A percentile compares a stretch with the other conserved stretches of the same genome.
Conservation (phyloP, 2,888 invertebrate genomes). For the Ariolimax columbianus region DNA sequence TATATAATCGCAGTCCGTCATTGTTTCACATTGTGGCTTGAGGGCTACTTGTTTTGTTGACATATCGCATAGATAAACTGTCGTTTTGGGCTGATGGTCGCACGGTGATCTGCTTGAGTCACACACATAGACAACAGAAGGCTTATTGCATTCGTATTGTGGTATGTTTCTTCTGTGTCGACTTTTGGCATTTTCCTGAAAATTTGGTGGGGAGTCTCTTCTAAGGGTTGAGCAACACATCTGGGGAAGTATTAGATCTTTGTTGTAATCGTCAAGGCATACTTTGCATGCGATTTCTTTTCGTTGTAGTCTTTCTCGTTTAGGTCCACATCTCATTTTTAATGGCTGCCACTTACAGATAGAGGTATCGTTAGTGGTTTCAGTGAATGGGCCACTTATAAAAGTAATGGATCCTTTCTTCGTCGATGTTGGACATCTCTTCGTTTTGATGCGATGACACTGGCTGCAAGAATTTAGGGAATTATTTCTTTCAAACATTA, state of each 20-base stretch:
- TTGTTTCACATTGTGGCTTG: too few species aligned
- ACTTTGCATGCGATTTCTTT: neutral
- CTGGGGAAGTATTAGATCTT: neutral
- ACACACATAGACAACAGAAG: neutral
- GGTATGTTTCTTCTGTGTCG: neutral
- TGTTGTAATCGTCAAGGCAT: neutral
- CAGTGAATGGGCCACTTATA: neutral
- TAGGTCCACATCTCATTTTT: neutral
- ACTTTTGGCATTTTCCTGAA: neutral
- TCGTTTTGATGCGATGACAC: neutral
- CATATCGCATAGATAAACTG: conserved; percentile 6
- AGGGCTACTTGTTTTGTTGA: neutral
- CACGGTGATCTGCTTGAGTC: neutral
- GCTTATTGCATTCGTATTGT: neutral
- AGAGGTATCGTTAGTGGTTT: neutral
- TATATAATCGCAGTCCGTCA: neutral
- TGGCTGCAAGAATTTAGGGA: neutral
- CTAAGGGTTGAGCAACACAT: neutral
- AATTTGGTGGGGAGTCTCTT: neutral
- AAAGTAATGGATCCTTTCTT: neutral
- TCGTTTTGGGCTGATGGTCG: neutral
- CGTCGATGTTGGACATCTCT: neutral
- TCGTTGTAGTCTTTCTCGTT: neutral
- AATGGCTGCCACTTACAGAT: neutral
- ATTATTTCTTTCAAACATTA: neutral